A percentile compares a stretch with the other conserved stretches of the same genome.
Conservation (phyloP, 2,113 vertebrate genomes). For the Ammospiza caudacuta region DNA sequence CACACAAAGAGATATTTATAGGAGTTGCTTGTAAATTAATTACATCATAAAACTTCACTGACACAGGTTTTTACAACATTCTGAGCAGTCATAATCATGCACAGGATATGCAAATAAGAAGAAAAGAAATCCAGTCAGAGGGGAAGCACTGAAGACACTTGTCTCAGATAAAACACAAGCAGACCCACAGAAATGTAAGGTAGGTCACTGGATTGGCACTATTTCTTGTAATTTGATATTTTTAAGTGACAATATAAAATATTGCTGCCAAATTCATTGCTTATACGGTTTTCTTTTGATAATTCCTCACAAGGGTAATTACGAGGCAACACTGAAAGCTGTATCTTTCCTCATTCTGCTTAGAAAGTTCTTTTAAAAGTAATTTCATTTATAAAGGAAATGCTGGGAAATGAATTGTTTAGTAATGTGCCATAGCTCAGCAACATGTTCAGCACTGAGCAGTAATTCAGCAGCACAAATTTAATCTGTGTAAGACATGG, state of each 20-base stretch:
- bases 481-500: not conserved
- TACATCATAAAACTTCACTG: constrained; percentile 21
- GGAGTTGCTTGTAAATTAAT: constrained; percentile 1
- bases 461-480: not conserved
- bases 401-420: not conserved
- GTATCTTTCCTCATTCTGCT: not conserved
- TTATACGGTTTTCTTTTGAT: not conserved
- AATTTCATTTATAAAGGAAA: not conserved
- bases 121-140: not conserved
- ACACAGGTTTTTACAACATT: not conserved
- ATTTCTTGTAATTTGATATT: not conserved
- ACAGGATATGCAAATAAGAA: not conserved
- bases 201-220: not conserved
- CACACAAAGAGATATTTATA: not conserved
- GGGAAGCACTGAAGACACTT: not conserved
- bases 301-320: not conserved
- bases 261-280: not conserved
- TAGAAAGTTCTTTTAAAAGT: not conserved
- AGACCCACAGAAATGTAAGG: constrained; percentile 15
- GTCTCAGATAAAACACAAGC: not conserved
- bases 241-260: not conserved
- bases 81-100: not conserved
- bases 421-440: not conserved
- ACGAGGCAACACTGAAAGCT: not conserved
- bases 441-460: not conserved